Base-by-base conservation (phyloP, 2,113 vertebrate genomes). In the Istiophorus platypterus region DNA sequence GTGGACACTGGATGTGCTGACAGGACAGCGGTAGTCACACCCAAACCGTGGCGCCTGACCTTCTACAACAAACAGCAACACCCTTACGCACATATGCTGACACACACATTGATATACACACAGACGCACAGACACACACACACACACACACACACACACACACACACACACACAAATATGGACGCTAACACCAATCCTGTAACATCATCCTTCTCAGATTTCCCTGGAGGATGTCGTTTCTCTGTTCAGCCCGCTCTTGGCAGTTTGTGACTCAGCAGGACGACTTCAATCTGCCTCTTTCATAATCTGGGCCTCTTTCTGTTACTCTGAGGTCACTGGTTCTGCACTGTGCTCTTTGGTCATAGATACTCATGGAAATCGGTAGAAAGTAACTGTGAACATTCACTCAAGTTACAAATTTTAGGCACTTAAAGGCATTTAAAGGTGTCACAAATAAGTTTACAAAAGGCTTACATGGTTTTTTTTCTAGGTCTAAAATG, bases 1-100 rank as follows among this genome's bases (percentile, higher is more conserved):
- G 89, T 91, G 90, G 91, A 94, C 91, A 89, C 81, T 92, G 64
- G 71, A 88, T 90, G 89, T 92, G 93, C 91, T 94, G 92, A 94
- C 93, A 92, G 90, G 91, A 91, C 91, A 89, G 85, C 24, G 74
- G 82, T 76, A 87, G 91, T 92, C 93, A 92, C 93, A 89, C 93
- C 93, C 93, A 87, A 89, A 91, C 82, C 85, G 82, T 89, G 89
- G 91, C 90, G 92, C 92, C 93, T 93, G 92, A 93, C 91, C 91
- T 91, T 88, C 78, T 81, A 84, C 82, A 88, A 91, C 87, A 91
- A 91, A 92, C 87, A 91, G 86, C 69, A 82, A 88, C 87, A 84
- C 87, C 82, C 92, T 89, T 58, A 42, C 69, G 71, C 77, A 72
- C 74, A 81, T 7, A 54, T 34, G 12, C 9, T 26, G n/a, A 68